Base-by-base conservation (phyloP, 2,113 vertebrate species). In the Anhinga anhinga region DNA sequence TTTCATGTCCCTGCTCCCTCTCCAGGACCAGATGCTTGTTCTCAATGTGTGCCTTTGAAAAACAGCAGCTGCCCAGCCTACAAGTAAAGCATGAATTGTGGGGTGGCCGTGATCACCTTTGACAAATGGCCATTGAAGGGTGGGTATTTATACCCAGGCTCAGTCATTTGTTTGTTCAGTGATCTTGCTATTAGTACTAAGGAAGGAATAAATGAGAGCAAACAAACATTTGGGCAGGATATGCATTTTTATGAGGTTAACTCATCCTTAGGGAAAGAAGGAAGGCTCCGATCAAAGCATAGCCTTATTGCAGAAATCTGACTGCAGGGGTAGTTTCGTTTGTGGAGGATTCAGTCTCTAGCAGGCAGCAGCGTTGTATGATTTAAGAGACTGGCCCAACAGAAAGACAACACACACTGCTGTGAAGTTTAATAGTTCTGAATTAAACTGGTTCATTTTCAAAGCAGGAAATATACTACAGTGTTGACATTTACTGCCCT, bases 181-280 rank as follows among this genome's bases (percentile, higher is more conserved):
- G 3, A 56, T 56, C 82, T 93, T 53, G 89, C 44, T 94, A 73
- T 69, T 91, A 93, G 44, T 52, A 61, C 47, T 83, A 84, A 86
- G 90, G 91, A 94, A 92, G 56, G 66, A 92, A 73, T 95, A 94
- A 95, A 92, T 59, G 85, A 92, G 72, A 90, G 61, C 72, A 96
- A 96, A 96, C 81, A 93, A 95, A 81, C 63, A n/a, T 83, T 95
- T 93, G 93, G 92, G 85, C 76, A 93, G 90, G 94, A 95, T 85
- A 91, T 34, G 62, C 94, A 93, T 97, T 97, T 97, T 96, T 95
- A 95, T 78, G 92, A 80, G 74, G 79, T 95, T 80, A 91, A 85
- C 81, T 96, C 94, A 90, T 96, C 93, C 93, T 80, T 91, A 70
- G 84, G 91, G 93, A 95, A 49, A 94, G 85, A 86, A 76, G 58